Evolutionary conservation across 1,140 invertebrate genomes (phyloP).

Genomic region (Drosophila lacteicornis): DNA sequence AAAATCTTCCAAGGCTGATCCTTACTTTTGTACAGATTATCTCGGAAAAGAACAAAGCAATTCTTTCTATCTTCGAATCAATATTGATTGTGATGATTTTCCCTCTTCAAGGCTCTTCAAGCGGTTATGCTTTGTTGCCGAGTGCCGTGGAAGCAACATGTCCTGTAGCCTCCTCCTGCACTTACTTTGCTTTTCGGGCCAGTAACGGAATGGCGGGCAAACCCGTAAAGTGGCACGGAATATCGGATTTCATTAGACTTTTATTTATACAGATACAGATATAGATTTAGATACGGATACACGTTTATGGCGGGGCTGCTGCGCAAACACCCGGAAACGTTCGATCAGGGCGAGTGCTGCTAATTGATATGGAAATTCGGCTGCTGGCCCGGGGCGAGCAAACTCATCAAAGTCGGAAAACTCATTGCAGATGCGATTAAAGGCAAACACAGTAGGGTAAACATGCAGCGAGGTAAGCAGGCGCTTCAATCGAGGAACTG

Average conservation of each 20-base stretch:
- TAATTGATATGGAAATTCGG: conserved; percentile 69
- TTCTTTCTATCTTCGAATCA: neutral
- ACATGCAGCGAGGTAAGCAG: conserved; percentile 75
- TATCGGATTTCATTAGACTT: conserved; percentile 34
- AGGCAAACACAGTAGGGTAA: conserved; percentile 50
- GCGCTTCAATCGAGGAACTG: conserved; percentile 19
- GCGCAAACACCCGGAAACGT: conserved; percentile 56
- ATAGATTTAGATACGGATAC: conserved; percentile 12
- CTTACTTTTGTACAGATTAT: too few relatives aligned
- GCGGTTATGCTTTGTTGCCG: neutral
- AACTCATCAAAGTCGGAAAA: conserved; percentile 58
- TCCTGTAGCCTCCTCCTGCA: conserved; percentile 10
- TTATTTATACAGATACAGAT: conserved; percentile 27
- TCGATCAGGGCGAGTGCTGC: conserved; percentile 35
- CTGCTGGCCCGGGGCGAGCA: conserved; percentile 17
- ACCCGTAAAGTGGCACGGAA: conserved; percentile 54
- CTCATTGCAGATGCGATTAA: conserved; percentile 61
- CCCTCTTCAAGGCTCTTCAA: neutral
- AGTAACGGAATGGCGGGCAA: conserved; percentile 52
- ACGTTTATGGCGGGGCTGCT: conserved; percentile 12
- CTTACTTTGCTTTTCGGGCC: conserved; percentile 12
- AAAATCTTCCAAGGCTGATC: too few relatives aligned
- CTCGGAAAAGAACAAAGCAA: too few relatives aligned
- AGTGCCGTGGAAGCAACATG: conserved; percentile 33
- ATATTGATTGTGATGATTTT: neutral